phyloP scores from a whole-genome alignment of 2,888 invertebrate species.

The Ernsta delagoae region DNA sequence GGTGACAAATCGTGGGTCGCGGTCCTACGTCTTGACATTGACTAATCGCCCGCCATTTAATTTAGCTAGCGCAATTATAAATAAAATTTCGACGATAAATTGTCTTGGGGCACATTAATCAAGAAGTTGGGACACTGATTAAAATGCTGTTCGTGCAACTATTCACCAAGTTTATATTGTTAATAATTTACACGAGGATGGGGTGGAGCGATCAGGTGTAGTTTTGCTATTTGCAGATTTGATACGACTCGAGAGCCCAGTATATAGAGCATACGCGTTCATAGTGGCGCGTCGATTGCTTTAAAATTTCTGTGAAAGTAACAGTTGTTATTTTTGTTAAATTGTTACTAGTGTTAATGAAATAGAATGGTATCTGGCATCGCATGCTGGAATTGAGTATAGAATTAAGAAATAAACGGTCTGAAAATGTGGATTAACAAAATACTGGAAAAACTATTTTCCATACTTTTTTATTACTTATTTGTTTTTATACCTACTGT shows the following conservation, averaged over 20 bases:
- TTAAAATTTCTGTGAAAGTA: too few relatives aligned
- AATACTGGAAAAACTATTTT: too few relatives aligned
- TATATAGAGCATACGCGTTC: too few relatives aligned
- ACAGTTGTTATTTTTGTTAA: too few relatives aligned
- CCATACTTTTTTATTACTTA: too few relatives aligned
- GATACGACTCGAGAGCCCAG: background rate
- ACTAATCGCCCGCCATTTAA: slow-evolving; percentile 81
- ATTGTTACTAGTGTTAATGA: too few relatives aligned
- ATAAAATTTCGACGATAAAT: slow-evolving; percentile 84
- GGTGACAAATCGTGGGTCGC: slow-evolving; percentile 82
- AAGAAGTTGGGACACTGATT: slow-evolving; percentile 86
- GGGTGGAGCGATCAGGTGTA: slow-evolving; percentile 49
- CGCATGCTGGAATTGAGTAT: too few relatives aligned
- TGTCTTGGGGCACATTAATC: slow-evolving; percentile 81
- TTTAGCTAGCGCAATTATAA: slow-evolving; percentile 83
- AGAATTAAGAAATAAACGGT: too few relatives aligned
- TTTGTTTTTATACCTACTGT: too few relatives aligned
- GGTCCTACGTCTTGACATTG: slow-evolving; percentile 77
- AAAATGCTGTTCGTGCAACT: slow-evolving; percentile 84
- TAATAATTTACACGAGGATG: slow-evolving; percentile 78
- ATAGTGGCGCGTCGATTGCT: too few relatives aligned
- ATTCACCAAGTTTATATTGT: slow-evolving; percentile 82
- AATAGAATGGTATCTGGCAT: too few relatives aligned
- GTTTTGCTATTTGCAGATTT: background rate
- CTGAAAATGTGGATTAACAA: too few relatives aligned